These are phyloP conservation scores for Acrocephalus arundinaceus DNA, from an alignment of 2,113 vertebrate genomes.

Conservation along the genomic window DNA sequence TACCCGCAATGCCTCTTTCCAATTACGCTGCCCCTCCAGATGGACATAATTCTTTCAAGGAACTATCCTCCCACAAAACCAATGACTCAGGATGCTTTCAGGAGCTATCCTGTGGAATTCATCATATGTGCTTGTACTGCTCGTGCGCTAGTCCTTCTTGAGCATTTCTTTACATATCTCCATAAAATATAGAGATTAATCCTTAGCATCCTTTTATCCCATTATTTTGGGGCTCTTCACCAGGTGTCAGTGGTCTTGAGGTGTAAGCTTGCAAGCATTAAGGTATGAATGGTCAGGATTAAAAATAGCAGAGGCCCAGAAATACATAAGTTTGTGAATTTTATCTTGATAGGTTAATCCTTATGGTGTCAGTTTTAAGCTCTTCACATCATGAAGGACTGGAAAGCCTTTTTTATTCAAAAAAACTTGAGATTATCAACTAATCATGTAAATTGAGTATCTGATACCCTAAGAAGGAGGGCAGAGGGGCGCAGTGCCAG, in stretches of 20 bases:
- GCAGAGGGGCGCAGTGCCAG: background rate
- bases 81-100: background rate
- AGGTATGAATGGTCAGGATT: background rate
- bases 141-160: background rate
- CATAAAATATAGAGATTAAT: background rate
- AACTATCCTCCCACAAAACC: background rate
- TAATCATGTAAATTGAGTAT: background rate
- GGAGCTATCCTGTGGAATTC: background rate
- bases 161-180: background rate
- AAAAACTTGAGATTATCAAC: background rate
- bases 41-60: conserved; percentile 7
- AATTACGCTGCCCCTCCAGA: background rate
- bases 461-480: background rate
- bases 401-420: background rate
- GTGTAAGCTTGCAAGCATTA: background rate
- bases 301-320: background rate
- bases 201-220: background rate
- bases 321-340: background rate
- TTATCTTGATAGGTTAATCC: background rate
- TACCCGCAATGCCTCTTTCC: background rate
- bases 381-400: background rate
- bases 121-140: background rate
- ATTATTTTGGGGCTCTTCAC: background rate
- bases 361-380: background rate
- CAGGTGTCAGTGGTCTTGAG: background rate